Base-by-base conservation (phyloP, 2,888 invertebrate genomes). In the Drosophila anceps region DNA sequence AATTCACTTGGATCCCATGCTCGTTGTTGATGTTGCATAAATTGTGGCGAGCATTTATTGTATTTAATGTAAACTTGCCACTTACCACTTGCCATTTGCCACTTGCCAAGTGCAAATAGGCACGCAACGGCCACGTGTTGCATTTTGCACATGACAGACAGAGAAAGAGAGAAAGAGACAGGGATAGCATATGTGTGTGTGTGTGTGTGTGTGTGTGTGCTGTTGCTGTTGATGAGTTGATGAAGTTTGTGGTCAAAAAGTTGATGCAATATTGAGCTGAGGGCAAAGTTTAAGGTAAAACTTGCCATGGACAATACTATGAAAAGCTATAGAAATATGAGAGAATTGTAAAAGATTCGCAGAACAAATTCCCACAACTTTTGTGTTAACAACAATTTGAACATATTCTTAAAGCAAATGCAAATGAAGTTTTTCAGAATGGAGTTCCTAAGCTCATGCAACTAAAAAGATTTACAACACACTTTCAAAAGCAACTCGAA, bases 21-120 rank as follows among this genome's bases (percentile, higher is more conserved):
- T 48, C 67, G 67, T 76, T 73, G 54, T 73, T 85, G 67, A 80
- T 73, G 60, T 80, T 88, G 83, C 77, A 82, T 88, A 85, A 83
- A 77, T 83, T 81, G 88, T 78, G 81, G 75, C 67, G 48, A 83
- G 74, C 70, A 88, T 84, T 88, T 85, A 82, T 80, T 88, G 86
- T 88, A 77, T 73, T 88, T 85, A 88, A 84, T 85, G 78, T 85
- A 83, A 84, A 85, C 78, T 82, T 84, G 86, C 86, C 85, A 83
- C 86, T 81, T 82, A 65, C 64, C 85, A 83, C 83, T 77, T 80
- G 65, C 67, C 84, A 83, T 80, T 80, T 82, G 66, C 64, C 85
- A 83, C 83, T 77, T 77, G 69, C 63, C 77, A 77, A 75, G 67
- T 88, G 78, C 88, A 83, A 88, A 80, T 82, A 80, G 86, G 83